phyloP scores from a whole-genome alignment of 2,888 invertebrate genomes.

The Terebella lapidaria region DNA sequence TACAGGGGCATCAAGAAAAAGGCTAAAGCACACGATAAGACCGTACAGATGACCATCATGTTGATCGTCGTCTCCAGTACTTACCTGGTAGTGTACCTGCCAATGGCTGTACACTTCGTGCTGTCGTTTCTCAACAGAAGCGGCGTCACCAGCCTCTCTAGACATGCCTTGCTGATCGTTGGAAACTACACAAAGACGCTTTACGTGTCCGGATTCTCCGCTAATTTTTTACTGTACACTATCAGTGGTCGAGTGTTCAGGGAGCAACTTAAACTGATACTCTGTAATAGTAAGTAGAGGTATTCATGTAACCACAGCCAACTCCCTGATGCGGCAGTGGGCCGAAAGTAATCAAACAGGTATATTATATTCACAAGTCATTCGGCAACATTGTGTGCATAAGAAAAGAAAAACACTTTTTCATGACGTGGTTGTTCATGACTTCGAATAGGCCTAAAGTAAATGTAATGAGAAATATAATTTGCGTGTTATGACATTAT shows the following conservation, averaged over 20 bases:
- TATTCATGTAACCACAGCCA: too few relatives aligned
- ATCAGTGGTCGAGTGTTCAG: conserved; percentile 18
- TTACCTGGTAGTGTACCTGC: conserved; percentile 20
- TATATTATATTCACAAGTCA: too few relatives aligned
- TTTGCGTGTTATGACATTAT: too few relatives aligned
- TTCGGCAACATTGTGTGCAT: too few relatives aligned
- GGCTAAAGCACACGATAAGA: neutral
- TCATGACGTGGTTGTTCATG: too few relatives aligned
- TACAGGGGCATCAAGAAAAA: neutral
- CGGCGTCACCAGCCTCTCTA: neutral
- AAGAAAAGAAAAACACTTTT: too few relatives aligned
- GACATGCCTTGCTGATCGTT: neutral
- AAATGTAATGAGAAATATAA: too few relatives aligned
- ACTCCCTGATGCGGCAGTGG: too few relatives aligned
- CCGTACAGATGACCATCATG: conserved; percentile 21
- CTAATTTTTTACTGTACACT: conserved; percentile 23
- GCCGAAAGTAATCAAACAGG: too few relatives aligned
- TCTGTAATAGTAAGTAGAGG: too few relatives aligned
- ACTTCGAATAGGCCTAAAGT: too few relatives aligned
- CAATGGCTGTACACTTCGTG: conserved; percentile 17
- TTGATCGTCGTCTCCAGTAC: conserved; percentile 21
- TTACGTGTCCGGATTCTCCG: conserved; percentile 19
- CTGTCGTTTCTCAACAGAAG: conserved; percentile 6
- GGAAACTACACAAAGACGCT: conserved; percentile 17
- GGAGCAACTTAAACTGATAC: conserved; percentile 16